Percentiles rank a stretch among this genome's conserved stretches.
phyloP scores from a whole-genome alignment of 1,140 invertebrate genomes.

The Panagrolaimus sp. region DNA sequence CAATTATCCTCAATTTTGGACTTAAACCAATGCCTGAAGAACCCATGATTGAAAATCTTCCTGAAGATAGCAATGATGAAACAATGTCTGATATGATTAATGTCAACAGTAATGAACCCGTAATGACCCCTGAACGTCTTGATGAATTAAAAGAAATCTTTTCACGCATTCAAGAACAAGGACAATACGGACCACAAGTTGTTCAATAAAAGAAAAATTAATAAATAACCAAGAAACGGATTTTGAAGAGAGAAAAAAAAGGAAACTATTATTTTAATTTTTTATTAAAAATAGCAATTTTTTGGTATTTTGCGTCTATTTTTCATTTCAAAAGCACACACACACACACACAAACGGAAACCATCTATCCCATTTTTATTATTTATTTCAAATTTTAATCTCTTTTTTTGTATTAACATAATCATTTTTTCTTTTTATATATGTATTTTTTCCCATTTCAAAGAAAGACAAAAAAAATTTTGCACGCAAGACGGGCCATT shows the following conservation, averaged over 20 bases:
- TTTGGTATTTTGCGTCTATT: too few relatives aligned
- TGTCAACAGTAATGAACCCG: background rate
- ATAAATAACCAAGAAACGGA: too few relatives aligned
- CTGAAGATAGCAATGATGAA: background rate
- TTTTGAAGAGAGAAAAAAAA: too few relatives aligned
- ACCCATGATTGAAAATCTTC: background rate
- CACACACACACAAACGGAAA: too few relatives aligned
- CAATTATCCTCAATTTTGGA: conserved; percentile 10
- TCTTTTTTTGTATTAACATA: background rate
- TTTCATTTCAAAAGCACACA: too few relatives aligned
- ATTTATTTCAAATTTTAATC: conserved; percentile 5
- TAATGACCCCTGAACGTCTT: background rate
- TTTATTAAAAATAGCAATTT: too few relatives aligned
- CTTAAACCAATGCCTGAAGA: background rate
- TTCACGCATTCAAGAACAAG: background rate
- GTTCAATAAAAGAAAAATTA: background rate
- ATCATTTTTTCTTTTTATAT: background rate
- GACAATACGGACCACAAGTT: background rate
- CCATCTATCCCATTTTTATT: background rate
- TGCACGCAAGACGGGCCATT: conserved; percentile 15
- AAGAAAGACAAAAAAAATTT: conserved; percentile 3
- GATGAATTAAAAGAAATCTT: conserved; percentile 9
- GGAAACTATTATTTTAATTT: too few relatives aligned
- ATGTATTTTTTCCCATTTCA: background rate
- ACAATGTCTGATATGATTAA: background rate